Percentiles rank a stretch among this genome's conserved stretches.
Evolutionary conservation across 2,888 invertebrate species (phyloP).

Genomic region (Falcaria lacertinaria): DNA sequence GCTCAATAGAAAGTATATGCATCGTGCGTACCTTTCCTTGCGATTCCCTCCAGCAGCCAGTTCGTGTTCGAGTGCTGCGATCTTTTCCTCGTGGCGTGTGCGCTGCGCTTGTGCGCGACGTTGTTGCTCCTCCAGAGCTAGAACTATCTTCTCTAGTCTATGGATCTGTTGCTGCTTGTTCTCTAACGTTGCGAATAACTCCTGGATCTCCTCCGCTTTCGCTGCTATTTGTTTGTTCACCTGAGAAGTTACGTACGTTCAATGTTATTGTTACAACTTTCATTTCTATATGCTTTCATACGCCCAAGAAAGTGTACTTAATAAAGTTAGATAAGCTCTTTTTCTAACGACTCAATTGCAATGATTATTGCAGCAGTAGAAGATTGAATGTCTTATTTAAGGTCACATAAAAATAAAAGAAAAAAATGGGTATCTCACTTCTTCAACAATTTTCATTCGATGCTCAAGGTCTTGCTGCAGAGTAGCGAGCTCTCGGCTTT

Average conservation of each 20-base stretch:
- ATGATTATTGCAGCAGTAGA: too few relatives aligned
- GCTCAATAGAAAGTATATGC: neutral
- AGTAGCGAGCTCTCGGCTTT: constrained; percentile 64
- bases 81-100: constrained; percentile 78
- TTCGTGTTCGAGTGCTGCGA: constrained; percentile 76
- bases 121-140: constrained; percentile 79
- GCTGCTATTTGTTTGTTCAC: constrained; percentile 73
- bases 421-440: constrained; percentile 49
- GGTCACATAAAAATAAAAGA: constrained; percentile 14
- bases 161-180: constrained; percentile 78
- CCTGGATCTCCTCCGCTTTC: constrained; percentile 74
- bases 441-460: constrained; percentile 72
- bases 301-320: neutral
- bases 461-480: constrained; percentile 67
- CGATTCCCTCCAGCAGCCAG: constrained; percentile 61
- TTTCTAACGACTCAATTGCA: too few relatives aligned
- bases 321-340: too few relatives aligned
- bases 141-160: constrained; percentile 75
- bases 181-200: constrained; percentile 71
- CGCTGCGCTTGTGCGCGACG: constrained; percentile 79
- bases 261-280: neutral
- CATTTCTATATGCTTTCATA: too few relatives aligned
- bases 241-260: constrained; percentile 27
- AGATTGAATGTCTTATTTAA: neutral
- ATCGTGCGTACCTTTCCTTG: constrained; percentile 46